Percentiles rank a stretch among this genome's conserved stretches.
phyloP scores from a whole-genome alignment of 2,888 invertebrate genomes.

The Agrenia bidenticulata region DNA sequence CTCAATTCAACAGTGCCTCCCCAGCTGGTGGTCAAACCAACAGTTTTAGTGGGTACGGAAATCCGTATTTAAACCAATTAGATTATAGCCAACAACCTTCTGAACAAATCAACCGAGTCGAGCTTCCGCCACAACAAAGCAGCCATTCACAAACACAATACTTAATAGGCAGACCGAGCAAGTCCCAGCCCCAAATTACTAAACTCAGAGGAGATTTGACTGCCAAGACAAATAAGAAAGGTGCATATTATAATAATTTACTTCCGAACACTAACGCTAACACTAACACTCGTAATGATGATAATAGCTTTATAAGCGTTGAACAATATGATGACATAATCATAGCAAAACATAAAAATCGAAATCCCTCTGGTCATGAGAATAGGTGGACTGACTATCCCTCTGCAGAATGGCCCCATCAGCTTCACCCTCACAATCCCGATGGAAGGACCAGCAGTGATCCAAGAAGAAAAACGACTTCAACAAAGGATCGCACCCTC shows the following conservation, averaged over 20 bases:
- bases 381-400: conserved; percentile 34
- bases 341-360: too few species aligned
- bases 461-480: neutral
- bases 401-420: conserved; percentile 39
- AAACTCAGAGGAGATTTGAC: too few species aligned
- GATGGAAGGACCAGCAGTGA: conserved; percentile 19
- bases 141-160: conserved; percentile 17
- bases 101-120: conserved; percentile 8
- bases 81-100: conserved; percentile 17
- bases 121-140: conserved; percentile 14
- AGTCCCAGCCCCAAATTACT: too few species aligned
- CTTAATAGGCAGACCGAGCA: too few species aligned
- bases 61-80: conserved; percentile 35
- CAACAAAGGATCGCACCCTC: neutral
- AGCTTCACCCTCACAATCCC: conserved; percentile 41
- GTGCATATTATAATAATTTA: too few species aligned
- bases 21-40: conserved; percentile 36
- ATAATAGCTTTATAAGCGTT: too few species aligned
- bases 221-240: too few species aligned
- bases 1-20: conserved; percentile 20
- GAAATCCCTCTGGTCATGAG: too few species aligned
- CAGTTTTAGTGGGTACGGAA: conserved; percentile 48
- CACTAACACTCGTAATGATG: too few species aligned
- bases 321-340: too few species aligned
- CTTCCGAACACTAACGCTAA: too few species aligned